These are phyloP conservation scores for Pangasius macronema DNA, from an alignment of 2,797 vertebrate genomes.

Conservation along the genomic window DNA sequence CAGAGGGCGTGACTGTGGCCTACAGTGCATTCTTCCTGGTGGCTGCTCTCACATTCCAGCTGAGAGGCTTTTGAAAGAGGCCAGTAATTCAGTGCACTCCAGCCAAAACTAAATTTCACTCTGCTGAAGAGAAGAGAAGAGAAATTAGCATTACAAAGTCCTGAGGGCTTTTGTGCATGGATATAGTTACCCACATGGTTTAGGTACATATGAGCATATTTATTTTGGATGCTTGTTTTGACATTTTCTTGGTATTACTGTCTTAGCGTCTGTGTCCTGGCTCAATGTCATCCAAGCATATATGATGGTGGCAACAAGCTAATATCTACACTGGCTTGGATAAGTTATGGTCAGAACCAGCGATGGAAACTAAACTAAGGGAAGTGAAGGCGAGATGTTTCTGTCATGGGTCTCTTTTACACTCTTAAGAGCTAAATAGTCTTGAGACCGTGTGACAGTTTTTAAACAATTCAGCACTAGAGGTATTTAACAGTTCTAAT, in stretches of 20 bases:
- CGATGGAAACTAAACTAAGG: conserved; percentile 7
- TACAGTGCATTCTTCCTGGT: conserved; percentile 32
- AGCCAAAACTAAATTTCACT: conserved; percentile 39
- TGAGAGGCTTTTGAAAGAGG: conserved; percentile 42
- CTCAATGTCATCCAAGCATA: background rate
- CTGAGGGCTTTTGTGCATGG: conserved; percentile 16
- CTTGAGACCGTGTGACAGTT: background rate
- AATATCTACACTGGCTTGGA: conserved; percentile 5
- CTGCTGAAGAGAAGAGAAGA: conserved; percentile 2
- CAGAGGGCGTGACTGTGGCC: conserved; percentile 30
- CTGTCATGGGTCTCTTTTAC: background rate
- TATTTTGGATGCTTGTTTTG: conserved; percentile 30
- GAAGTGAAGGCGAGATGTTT: conserved; percentile 42
- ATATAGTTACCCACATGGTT: conserved; percentile 3
- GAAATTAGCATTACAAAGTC: conserved; percentile 12
- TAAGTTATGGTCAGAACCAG: background rate
- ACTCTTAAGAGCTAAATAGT: background rate
- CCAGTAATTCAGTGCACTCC: conserved; percentile 39
- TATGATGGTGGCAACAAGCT: conserved; percentile 19
- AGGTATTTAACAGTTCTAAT: background rate
- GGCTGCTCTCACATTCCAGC: conserved; percentile 49
- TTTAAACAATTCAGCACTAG: background rate
- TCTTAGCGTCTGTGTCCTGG: background rate
- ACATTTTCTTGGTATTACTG: background rate
- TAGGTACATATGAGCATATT: conserved; percentile 13